Conservation (phyloP, 2,113 vertebrate species). For the Catharus fuscescens region DNA sequence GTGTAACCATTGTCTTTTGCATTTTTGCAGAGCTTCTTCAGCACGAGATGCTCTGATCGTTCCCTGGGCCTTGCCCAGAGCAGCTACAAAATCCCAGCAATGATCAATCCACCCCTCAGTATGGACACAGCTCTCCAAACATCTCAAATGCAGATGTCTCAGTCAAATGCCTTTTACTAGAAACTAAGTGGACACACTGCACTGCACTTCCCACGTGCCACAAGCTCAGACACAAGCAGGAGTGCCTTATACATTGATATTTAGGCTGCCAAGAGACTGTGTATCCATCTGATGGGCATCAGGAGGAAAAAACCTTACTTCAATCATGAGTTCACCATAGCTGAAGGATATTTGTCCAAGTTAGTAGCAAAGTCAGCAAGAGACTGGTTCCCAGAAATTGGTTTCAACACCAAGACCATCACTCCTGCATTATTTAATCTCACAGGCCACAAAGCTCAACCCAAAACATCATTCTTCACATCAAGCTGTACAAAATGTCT, state of each 20-base stretch:
- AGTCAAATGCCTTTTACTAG: neutral
- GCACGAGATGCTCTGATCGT: neutral
- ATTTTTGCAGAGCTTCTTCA: neutral
- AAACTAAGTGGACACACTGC: neutral
- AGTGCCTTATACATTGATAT: neutral
- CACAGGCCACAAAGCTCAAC: neutral
- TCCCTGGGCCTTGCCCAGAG: neutral
- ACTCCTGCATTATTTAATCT: neutral
- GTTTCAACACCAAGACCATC: neutral
- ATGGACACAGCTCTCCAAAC: neutral
- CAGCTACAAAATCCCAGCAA: neutral
- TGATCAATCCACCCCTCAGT: neutral
- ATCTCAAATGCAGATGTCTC: neutral
- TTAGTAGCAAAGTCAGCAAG: neutral
- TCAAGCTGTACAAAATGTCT: neutral
- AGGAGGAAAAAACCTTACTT: neutral
- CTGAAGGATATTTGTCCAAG: neutral
- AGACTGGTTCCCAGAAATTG: neutral
- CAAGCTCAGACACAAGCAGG: neutral
- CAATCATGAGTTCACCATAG: fast-evolving
- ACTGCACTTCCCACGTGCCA: neutral
- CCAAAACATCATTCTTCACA: neutral
- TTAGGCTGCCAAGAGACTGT: neutral
- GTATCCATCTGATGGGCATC: neutral
- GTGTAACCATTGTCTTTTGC: neutral